Percentiles rank a stretch among this genome's conserved stretches.
These are phyloP conservation scores for Oscheius sp. DNA, from an alignment of 1,140 invertebrate species.

Conservation along the genomic window DNA sequence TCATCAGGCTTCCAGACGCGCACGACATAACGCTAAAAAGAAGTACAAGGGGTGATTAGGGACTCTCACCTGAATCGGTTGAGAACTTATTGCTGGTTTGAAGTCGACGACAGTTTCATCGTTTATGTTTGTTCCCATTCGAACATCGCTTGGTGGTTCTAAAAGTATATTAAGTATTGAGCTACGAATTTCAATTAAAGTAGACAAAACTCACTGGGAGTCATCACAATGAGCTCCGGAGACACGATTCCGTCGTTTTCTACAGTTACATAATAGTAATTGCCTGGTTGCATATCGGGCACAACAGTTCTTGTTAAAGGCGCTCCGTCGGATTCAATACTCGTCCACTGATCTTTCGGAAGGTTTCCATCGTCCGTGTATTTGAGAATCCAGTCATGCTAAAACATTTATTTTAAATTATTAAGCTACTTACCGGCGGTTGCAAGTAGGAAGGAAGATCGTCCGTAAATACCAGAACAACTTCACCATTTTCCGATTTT, in stretches of 20 bases:
- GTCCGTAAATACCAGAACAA: conserved; percentile 51
- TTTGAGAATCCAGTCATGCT: conserved; percentile 53
- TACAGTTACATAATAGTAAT: conserved; percentile 51
- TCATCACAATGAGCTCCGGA: conserved; percentile 48
- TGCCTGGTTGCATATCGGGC: conserved; percentile 49
- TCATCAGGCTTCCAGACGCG: conserved; percentile 44
- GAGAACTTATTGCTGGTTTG: conserved; percentile 51
- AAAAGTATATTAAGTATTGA: background rate
- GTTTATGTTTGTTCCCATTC: conserved; percentile 58
- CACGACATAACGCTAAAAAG: conserved; percentile 25
- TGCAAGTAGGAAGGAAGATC: conserved; percentile 54
- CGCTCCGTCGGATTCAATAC: conserved; percentile 46
- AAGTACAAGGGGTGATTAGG: background rate
- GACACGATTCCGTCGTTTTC: conserved; percentile 53
- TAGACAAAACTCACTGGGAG: conserved; percentile 49
- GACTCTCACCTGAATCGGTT: conserved; percentile 40
- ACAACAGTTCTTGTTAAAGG: conserved; percentile 43
- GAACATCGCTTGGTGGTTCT: conserved; percentile 51
- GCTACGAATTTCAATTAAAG: background rate
- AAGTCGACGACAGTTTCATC: conserved; percentile 59
- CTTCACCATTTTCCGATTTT: conserved; percentile 49
- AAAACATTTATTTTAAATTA: conserved; percentile 16
- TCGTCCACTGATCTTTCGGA: conserved; percentile 50
- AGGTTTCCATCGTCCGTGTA: conserved; percentile 56
- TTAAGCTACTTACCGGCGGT: conserved; percentile 34